A percentile compares a stretch with the other conserved stretches of the same genome.
Evolutionary conservation across 2,888 invertebrate genomes (phyloP).

Genomic region (Hetaerina titia): DNA sequence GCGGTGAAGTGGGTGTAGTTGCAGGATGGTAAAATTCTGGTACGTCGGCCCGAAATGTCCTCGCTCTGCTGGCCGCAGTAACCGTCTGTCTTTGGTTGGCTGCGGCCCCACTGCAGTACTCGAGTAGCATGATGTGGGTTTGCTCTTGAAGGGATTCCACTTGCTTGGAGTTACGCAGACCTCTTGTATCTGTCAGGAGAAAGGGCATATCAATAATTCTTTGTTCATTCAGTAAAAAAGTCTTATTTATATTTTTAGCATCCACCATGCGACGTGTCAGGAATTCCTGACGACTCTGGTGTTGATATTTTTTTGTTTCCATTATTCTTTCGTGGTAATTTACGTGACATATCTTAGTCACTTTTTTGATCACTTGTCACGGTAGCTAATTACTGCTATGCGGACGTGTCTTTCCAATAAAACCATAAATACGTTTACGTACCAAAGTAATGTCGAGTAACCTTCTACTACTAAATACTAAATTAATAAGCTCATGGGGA

Average conservation of each 20-base stretch:
- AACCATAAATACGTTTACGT: no score
- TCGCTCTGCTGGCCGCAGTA: slow-evolving; percentile 68
- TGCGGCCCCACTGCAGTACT: slow-evolving; percentile 80
- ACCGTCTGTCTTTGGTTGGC: slow-evolving; percentile 40
- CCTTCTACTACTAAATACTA: no score
- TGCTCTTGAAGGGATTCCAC: slow-evolving; percentile 88
- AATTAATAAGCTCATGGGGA: no score
- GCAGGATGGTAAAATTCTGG: background rate
- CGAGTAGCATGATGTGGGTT: slow-evolving; percentile 87
- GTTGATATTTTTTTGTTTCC: no score
- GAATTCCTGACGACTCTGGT: background rate
- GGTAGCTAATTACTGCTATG: no score
- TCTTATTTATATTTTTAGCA: background rate
- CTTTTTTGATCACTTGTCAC: no score
- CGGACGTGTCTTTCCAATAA: no score
- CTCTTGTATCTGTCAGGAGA: slow-evolving; percentile 80
- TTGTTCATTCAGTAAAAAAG: background rate
- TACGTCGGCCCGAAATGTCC: background rate
- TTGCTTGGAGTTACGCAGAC: slow-evolving; percentile 81
- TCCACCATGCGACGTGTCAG: background rate
- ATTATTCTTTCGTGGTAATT: no score
- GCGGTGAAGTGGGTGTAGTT: background rate
- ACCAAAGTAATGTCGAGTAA: no score
- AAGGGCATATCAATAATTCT: background rate
- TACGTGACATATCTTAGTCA: no score